Percentiles rank a stretch among this genome's conserved stretches.
Conservation (phyloP, 2,797 vertebrate genomes). For the Microtus agrestis region DNA sequence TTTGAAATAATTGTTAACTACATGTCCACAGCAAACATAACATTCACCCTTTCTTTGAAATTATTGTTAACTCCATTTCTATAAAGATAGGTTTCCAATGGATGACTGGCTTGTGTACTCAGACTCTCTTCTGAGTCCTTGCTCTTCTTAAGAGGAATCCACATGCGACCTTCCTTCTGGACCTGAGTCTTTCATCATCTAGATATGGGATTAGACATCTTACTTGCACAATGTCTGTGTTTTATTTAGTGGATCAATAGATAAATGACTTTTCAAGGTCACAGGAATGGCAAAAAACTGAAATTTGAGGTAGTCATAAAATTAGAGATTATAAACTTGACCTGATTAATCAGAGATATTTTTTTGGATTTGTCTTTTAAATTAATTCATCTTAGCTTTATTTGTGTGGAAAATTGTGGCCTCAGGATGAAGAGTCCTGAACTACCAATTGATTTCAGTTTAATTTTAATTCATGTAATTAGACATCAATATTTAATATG, state of each 20-base stretch:
- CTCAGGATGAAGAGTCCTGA: neutral
- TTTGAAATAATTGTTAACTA: too few species aligned
- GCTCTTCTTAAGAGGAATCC: neutral
- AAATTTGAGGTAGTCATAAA: neutral
- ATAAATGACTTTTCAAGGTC: neutral
- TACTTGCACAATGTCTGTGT: neutral
- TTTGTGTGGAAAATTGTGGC: neutral
- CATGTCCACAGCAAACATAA: neutral
- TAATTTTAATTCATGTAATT: slow-evolving; percentile 18
- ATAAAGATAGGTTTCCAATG: neutral
- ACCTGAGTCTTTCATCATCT: neutral
- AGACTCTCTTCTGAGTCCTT: neutral
- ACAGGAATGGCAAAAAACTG: neutral
- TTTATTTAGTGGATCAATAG: neutral
- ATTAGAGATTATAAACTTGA: neutral
- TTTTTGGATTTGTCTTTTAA: neutral
- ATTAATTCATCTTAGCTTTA: neutral
- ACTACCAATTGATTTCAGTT: neutral
- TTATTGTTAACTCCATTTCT: neutral
- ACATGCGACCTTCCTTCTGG: neutral
- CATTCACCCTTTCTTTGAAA: neutral
- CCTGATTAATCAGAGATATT: neutral
- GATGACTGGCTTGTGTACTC: neutral
- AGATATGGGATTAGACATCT: neutral
- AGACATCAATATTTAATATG: neutral